phyloP scores from a whole-genome alignment of 2,113 vertebrate species.

The Reinhardtius hippoglossoides region DNA sequence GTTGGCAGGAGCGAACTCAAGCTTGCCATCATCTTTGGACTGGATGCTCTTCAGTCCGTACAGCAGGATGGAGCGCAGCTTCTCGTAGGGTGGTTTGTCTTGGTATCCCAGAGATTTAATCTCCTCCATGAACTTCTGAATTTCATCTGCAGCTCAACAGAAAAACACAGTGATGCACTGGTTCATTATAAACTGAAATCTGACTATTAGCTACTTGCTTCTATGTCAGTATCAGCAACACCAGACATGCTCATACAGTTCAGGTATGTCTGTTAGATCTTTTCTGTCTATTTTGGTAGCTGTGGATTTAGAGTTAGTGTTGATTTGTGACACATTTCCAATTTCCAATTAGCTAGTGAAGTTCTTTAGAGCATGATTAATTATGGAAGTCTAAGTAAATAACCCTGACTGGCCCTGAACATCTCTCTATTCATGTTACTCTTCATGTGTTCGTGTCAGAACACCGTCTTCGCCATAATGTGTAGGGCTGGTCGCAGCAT shows the following conservation, averaged over 20 bases:
- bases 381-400: background rate
- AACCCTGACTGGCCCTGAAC: background rate
- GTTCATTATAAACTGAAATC: background rate
- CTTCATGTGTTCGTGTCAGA: constrained; percentile 24
- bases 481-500: background rate
- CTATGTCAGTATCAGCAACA: background rate
- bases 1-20: constrained; percentile 84
- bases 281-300: too few species aligned
- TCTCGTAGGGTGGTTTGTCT: constrained; percentile 89
- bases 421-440: background rate
- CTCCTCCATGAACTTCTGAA: constrained; percentile 90
- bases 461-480: constrained; percentile 16
- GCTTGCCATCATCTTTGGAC: constrained; percentile 85
- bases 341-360: background rate
- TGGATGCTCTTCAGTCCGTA: constrained; percentile 88
- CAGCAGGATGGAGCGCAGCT: constrained; percentile 87
- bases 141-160: constrained; percentile 84
- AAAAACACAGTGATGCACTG: background rate
- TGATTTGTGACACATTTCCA: too few species aligned
- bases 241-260: background rate
- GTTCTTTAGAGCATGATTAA: background rate
- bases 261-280: background rate
- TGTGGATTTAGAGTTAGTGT: too few species aligned
- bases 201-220: background rate
- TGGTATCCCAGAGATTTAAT: constrained; percentile 87